These are phyloP conservation scores for Pitangus sulphuratus DNA, from an alignment of 2,797 vertebrate genomes.

Conservation along the genomic window DNA sequence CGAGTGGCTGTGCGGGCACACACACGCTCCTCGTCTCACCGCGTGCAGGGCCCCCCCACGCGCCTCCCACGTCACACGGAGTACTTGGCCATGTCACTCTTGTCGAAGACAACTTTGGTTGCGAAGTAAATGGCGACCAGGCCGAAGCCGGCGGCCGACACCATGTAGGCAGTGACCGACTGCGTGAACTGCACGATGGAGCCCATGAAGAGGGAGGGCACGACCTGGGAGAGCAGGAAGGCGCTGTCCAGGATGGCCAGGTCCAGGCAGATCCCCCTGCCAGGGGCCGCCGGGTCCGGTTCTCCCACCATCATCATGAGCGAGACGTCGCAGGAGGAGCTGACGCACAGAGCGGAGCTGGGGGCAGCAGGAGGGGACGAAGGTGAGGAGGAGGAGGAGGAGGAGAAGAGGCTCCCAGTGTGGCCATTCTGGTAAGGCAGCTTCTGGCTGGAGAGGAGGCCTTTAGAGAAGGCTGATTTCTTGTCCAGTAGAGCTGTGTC, in stretches of 20 bases:
- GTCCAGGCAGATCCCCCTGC: slow-evolving; percentile 86
- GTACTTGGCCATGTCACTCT: slow-evolving; percentile 77
- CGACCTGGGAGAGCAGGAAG: slow-evolving; percentile 86
- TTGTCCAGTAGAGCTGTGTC: slow-evolving; percentile 7
- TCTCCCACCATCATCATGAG: slow-evolving; percentile 70
- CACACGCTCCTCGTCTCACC: fast-evolving
- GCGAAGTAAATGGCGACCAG: slow-evolving; percentile 85
- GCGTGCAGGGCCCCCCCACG: background rate
- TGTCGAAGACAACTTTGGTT: slow-evolving; percentile 82
- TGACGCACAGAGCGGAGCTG: slow-evolving; percentile 58
- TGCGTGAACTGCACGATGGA: slow-evolving; percentile 84
- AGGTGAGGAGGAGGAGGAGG: background rate
- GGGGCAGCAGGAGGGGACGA: background rate
- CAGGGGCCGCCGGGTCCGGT: background rate
- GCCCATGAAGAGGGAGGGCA: slow-evolving; percentile 85
- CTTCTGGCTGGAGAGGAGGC: slow-evolving; percentile 54
- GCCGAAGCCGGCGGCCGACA: slow-evolving; percentile 78
- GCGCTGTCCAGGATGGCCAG: slow-evolving; percentile 88
- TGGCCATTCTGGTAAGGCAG: slow-evolving; percentile 71
- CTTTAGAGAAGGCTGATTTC: slow-evolving; percentile 68
- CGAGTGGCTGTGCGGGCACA: fast-evolving
- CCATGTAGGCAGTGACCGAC: slow-evolving; percentile 85
- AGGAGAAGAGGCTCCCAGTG: background rate
- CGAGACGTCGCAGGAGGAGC: slow-evolving; percentile 72
- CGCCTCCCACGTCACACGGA: slow-evolving; percentile 29